Percentiles rank a stretch among this genome's conserved stretches.
phyloP scores from a whole-genome alignment of 2,113 vertebrate genomes.

The Mormyrus lacerda region DNA sequence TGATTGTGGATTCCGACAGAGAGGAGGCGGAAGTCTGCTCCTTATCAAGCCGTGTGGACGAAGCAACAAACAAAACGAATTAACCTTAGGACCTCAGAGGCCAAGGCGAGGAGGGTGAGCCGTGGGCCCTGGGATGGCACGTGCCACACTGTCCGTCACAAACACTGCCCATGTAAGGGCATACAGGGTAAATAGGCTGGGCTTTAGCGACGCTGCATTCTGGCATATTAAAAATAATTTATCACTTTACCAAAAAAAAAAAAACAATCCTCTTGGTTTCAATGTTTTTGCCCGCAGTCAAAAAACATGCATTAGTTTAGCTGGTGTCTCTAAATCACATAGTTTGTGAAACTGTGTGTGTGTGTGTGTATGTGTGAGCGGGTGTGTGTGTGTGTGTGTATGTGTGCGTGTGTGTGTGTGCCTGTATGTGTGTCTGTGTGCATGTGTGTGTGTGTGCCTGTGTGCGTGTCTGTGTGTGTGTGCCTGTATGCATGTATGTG shows the following conservation, averaged over 20 bases:
- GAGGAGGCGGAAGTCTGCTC: background rate
- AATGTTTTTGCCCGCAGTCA: background rate
- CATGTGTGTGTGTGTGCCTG: background rate
- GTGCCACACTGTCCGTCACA: background rate
- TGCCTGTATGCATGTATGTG: background rate
- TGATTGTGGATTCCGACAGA: background rate
- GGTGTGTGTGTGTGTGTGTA: background rate
- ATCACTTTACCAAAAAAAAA: background rate
- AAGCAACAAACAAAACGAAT: background rate
- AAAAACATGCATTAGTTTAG: background rate
- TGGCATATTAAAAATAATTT: background rate
- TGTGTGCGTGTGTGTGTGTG: background rate
- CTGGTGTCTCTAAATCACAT: background rate
- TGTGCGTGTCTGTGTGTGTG: background rate
- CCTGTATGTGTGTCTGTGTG: background rate
- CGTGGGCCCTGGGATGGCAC: background rate
- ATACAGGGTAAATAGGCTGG: background rate
- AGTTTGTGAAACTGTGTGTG: background rate
- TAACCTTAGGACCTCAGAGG: background rate
- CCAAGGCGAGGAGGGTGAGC: background rate
- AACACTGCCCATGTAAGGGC: background rate
- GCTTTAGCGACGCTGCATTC: background rate
- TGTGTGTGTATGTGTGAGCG: background rate
- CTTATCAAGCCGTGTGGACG: background rate
- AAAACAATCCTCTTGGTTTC: background rate